Percentiles rank a stretch among this genome's conserved stretches.
Conservation (phyloP, 1,140 invertebrate genomes). For the Schlechtendalia chinensis region DNA sequence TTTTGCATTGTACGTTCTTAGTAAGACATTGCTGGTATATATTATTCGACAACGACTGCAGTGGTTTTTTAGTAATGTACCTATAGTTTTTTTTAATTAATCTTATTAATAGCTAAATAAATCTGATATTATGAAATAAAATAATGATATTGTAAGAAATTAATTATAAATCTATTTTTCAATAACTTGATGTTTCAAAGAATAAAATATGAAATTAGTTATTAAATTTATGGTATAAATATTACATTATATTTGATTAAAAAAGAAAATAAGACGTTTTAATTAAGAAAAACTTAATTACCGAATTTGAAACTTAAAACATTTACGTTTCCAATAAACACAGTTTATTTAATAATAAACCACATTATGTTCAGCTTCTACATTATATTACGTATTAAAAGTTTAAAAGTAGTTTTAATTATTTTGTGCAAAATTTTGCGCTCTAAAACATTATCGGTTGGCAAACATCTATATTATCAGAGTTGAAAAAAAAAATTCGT, state of each 20-base stretch:
- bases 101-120: background rate
- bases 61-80: no score
- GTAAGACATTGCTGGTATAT: background rate
- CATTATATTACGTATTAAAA: no score
- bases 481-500: no score
- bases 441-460: no score
- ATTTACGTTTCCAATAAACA: no score
- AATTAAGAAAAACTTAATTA: background rate
- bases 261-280: constrained; percentile 1
- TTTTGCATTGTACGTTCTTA: background rate
- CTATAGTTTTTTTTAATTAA: background rate
- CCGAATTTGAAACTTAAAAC: no score
- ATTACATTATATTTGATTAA: background rate
- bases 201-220: constrained; percentile 1
- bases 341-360: no score
- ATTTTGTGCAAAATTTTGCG: no score
- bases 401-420: no score
- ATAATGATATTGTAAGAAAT: background rate
- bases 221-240: background rate
- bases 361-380: no score
- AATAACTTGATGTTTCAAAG: background rate
- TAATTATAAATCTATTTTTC: background rate
- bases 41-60: background rate
- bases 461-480: no score
- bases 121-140: background rate